Evolutionary conservation across 2,113 vertebrate genomes (phyloP), one percentile per base, ranked within the genome.

Genomic region (Eolophus roseicapilla): DNA sequence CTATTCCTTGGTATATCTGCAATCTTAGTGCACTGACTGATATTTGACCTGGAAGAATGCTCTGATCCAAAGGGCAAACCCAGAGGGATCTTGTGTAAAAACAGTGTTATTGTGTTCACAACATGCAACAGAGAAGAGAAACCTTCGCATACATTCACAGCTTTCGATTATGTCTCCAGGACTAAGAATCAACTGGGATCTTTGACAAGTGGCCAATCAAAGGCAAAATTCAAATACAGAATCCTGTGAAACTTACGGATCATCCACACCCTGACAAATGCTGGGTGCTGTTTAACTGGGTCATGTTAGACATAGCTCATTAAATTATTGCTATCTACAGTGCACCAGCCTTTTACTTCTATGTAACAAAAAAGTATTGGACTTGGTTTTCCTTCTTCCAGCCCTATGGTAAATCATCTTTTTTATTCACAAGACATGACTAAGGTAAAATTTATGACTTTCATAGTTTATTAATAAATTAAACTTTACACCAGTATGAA

Each of bases 171-270:
- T 21, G 53, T 95, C 93, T 93, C 70, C 24, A 41, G 93, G 92
- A 84, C 94, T 85, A 59, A 82, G 43, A 89, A 74, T 82, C 89
- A 68, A 37, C 67, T 88, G 86, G 93, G 92, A 95, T 87, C 90
- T 90, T 96, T 90, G 96, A 97, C 98, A 98, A 95, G 96, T 95
- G 97, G 96, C 84, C 88, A 96, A 91, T 97, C 96, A 92, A 97
- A 97, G 96, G 97, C 93, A 98, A 98, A 98, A 98, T 98, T 98
- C 96, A 98, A 96, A 97, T 98, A 97, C 97, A 97, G 97, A 98
- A 97, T 98, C 95, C 97, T 97, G 95, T 96, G 95, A 98, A 98
- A 98, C 83, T 98, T 98, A 97, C 86, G 92, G 97, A 96, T 97
- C 95, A 92, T 94, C 97, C 52, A 92, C 3, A 94, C 96, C 96